These are phyloP conservation scores for Gymnocheta viridis DNA, from an alignment of 2,888 invertebrate species.

Conservation along the genomic window DNA sequence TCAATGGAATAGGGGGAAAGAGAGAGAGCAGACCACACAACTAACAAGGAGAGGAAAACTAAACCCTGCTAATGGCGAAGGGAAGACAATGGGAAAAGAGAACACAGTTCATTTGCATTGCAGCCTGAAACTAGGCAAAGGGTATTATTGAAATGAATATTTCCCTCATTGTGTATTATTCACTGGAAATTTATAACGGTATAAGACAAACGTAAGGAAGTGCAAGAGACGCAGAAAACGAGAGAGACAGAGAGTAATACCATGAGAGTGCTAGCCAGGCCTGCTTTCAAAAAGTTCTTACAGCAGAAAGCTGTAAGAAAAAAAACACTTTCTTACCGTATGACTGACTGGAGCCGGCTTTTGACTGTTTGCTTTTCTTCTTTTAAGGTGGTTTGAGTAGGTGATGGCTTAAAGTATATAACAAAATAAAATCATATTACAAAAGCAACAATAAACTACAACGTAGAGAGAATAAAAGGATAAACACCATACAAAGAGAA, in stretches of 20 bases:
- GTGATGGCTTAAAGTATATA: neutral
- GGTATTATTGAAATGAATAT: conserved; percentile 21
- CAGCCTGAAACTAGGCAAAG: conserved; percentile 51
- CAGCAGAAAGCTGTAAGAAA: conserved; percentile 1
- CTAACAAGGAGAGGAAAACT: neutral
- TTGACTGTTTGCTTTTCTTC: conserved; percentile 45
- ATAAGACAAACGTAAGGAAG: neutral
- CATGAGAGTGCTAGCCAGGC: conserved; percentile 6
- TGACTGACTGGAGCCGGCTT: conserved; percentile 72
- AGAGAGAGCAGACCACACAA: conserved; percentile 18
- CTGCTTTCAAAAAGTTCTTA: conserved; percentile 44
- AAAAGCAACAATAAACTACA: conserved; percentile 38
- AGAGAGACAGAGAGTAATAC: conserved; percentile 15
- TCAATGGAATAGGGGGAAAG: conserved; percentile 1
- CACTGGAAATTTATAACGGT: conserved; percentile 36
- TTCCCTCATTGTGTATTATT: conserved; percentile 2
- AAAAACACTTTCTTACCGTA: conserved; percentile 49
- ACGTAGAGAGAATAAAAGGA: conserved; percentile 26
- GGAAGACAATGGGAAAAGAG: neutral
- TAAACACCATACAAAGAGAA: conserved; percentile 35
- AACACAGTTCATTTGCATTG: neutral
- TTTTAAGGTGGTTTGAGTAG: conserved; percentile 43
- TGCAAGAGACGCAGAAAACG: conserved; percentile 13
- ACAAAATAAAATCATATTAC: conserved; percentile 22
- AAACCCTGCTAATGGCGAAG: conserved; percentile 22